phyloP scores from a whole-genome alignment of 2,797 vertebrate genomes.

The Rhinella marina region DNA sequence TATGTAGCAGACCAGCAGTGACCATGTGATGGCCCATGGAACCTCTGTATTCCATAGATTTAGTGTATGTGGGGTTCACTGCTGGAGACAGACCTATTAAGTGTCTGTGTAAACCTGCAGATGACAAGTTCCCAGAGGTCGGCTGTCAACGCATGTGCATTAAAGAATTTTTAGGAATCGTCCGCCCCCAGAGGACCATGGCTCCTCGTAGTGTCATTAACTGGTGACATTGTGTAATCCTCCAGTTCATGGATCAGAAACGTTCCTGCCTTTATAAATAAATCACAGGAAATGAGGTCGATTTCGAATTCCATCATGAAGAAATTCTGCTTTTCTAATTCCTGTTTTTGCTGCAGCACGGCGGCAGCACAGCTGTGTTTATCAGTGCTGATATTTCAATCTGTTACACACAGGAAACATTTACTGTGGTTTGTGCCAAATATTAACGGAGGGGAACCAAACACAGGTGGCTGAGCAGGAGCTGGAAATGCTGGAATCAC shows the following conservation, averaged over 20 bases:
- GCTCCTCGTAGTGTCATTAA: background rate
- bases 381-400: background rate
- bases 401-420: background rate
- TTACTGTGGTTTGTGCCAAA: background rate
- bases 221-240: background rate
- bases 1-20: background rate
- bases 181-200: background rate
- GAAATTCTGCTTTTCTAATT: slow-evolving; percentile 53
- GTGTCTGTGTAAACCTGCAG: no score
- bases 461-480: background rate
- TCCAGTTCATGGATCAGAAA: slow-evolving; percentile 36
- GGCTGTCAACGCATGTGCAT: background rate
- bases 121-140: background rate
- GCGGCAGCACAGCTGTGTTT: slow-evolving; percentile 64
- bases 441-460: background rate
- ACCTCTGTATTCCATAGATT: background rate
- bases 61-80: background rate
- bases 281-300: slow-evolving; percentile 57
- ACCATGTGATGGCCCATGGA: background rate
- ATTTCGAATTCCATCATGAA: slow-evolving; percentile 59
- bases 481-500: background rate
- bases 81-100: no score
- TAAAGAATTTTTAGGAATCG: background rate
- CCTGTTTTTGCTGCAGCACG: slow-evolving; percentile 28
- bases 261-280: background rate